A percentile compares a stretch with the other conserved stretches of the same genome.
Evolutionary conservation across 2,888 invertebrate genomes (phyloP).

Genomic region (Harmothoe impar): DNA sequence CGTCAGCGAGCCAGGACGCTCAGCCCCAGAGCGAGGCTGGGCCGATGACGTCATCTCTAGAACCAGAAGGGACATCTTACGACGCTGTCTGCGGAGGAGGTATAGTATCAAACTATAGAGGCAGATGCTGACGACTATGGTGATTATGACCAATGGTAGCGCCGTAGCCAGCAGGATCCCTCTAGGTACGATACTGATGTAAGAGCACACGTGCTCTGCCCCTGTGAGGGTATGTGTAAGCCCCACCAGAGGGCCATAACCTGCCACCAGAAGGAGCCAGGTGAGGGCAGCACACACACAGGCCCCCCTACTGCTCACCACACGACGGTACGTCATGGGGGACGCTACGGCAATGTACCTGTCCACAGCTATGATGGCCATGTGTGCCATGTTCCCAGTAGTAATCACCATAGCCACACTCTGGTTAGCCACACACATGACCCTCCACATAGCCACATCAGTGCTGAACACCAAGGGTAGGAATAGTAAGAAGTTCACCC

Average conservation of each 20-base stretch:
- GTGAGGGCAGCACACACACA: background rate
- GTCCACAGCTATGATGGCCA: constrained; percentile 39
- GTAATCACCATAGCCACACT: constrained; percentile 16
- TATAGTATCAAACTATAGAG: background rate
- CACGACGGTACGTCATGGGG: background rate
- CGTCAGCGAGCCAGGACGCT: background rate
- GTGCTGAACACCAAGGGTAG: background rate
- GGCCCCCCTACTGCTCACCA: background rate
- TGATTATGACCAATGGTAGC: background rate
- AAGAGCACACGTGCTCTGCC: background rate
- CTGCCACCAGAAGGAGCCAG: background rate
- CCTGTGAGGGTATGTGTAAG: background rate
- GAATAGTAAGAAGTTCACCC: background rate
- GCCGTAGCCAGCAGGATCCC: background rate
- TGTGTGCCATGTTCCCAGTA: background rate
- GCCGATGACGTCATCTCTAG: background rate
- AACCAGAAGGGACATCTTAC: background rate
- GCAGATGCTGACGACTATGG: background rate
- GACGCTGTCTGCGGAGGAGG: background rate
- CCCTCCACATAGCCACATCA: background rate
- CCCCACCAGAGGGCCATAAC: background rate
- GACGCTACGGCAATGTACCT: background rate
- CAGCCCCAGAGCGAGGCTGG: background rate
- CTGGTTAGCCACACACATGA: constrained; percentile 25
- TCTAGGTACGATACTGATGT: background rate